Percentiles rank a stretch among this genome's conserved stretches.
Evolutionary conservation across 2,113 vertebrate species (phyloP).

Genomic region (Montifringilla adamsi): DNA sequence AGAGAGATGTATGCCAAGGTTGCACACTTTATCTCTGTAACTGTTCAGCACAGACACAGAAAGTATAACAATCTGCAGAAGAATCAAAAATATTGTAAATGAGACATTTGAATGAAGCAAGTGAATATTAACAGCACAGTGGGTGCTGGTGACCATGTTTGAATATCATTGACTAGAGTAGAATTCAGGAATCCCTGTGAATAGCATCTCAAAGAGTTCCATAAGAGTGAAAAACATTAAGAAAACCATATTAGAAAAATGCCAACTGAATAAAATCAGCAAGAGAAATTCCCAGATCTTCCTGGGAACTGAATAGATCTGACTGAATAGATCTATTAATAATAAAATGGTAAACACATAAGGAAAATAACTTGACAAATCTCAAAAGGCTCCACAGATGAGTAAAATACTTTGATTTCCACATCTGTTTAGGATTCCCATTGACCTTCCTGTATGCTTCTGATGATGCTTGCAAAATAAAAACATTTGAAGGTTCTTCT

Average conservation of each 20-base stretch:
- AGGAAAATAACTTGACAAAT: not conserved
- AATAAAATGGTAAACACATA: not conserved
- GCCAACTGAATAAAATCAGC: not conserved
- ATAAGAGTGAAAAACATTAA: not conserved
- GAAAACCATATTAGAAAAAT: not conserved
- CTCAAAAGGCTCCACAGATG: not conserved
- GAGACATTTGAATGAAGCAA: not conserved
- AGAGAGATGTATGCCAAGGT: not conserved
- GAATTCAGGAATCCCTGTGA: not conserved
- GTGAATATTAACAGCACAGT: not conserved
- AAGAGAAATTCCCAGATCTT: not conserved
- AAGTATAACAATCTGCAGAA: not conserved
- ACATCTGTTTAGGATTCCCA: not conserved
- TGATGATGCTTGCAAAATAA: not conserved
- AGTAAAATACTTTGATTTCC: not conserved
- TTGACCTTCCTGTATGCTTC: not conserved
- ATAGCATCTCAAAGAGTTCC: not conserved
- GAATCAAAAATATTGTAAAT: not conserved
- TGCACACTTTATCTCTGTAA: not conserved
- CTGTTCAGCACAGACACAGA: not conserved
- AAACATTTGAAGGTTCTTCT: not conserved
- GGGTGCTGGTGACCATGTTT: not conserved
- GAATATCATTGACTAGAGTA: not conserved
- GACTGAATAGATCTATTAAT: not conserved
- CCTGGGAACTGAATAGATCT: not conserved